These are phyloP conservation scores for Larimichthys polyactis DNA, from an alignment of 2,113 vertebrate species.

Conservation along the genomic window DNA sequence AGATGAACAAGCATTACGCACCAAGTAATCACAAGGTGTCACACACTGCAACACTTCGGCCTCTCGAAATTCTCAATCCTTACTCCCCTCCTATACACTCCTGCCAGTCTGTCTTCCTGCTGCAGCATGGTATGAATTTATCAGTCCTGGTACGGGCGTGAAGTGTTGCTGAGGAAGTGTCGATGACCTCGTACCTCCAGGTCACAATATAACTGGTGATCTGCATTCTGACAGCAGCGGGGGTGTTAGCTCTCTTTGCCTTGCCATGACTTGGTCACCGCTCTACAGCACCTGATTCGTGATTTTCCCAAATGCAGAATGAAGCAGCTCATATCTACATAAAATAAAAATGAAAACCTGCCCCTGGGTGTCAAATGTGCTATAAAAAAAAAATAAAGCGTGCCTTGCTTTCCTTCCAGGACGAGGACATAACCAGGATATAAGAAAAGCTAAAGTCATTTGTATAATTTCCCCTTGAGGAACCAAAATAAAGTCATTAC, in stretches of 20 bases:
- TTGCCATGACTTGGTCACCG: neutral
- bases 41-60: constrained; percentile 21
- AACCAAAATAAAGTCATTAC: neutral
- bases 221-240: constrained; percentile 23
- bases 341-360: neutral
- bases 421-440: neutral
- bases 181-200: constrained; percentile 13
- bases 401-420: neutral
- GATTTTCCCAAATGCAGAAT: neutral
- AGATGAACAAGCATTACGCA: constrained; percentile 10
- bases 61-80: constrained; percentile 1
- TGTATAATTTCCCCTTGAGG: neutral
- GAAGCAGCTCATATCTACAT: neutral
- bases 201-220: constrained; percentile 13
- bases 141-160: constrained; percentile 21
- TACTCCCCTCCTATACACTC: neutral
- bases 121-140: constrained; percentile 27
- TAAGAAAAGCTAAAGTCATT: neutral
- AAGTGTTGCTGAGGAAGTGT: constrained; percentile 31
- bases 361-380: neutral
- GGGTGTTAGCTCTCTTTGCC: neutral
- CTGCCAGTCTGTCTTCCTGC: neutral
- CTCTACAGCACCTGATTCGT: neutral
- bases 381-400: neutral
- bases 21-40: constrained; percentile 3